Base-by-base conservation (phyloP, 1,140 invertebrate genomes). In the Grapholita molesta region DNA sequence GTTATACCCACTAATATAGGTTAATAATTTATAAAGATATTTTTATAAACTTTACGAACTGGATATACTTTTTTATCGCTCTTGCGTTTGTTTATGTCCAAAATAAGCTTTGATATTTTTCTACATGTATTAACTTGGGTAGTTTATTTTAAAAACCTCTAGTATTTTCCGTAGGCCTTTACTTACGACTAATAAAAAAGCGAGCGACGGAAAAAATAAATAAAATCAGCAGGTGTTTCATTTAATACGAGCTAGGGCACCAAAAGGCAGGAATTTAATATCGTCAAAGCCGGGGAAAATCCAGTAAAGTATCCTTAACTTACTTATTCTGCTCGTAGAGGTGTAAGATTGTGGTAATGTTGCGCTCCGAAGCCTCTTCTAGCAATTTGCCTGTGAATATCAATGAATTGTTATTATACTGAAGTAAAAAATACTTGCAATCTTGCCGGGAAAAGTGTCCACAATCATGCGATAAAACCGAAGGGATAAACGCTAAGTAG, bases 311-410 rank as follows among this genome's bases (percentile, higher is more conserved):
- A 61, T 61, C 55, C 25, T 30, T 61, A 61, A 61, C 55, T 61
- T 61, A 61, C 55, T 28, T 61, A 28, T 61, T 61, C 15, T 61
- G 55, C n/a, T 61, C 55, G 55, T 61, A 61, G 55, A 61, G 55
- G 24, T 28, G 25, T 30, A 61, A 28, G 25, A 61, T 28, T 61
- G 55, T 61, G 55, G 55, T 61, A 28, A 61, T 25, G 55, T 61
- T 61, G 24, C 25, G 55, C 24, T 15, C 25, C 25, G 25, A 15
- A 8, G 24, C 55, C 12, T 25, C 55, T 61, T 61, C 55, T 28
- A 61, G 55, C 24, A 28, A 28, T 61, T 61, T 61, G 7, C 55
- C 55, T 61, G 55, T 28, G 55, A 28, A 61, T 61, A 15, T 55
- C 21, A 55, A 61, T 28, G 55, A 28, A 18, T 28, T 61, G 42